Conservation (phyloP, 2,888 invertebrate genomes). For the Epistrophella euchroma region DNA sequence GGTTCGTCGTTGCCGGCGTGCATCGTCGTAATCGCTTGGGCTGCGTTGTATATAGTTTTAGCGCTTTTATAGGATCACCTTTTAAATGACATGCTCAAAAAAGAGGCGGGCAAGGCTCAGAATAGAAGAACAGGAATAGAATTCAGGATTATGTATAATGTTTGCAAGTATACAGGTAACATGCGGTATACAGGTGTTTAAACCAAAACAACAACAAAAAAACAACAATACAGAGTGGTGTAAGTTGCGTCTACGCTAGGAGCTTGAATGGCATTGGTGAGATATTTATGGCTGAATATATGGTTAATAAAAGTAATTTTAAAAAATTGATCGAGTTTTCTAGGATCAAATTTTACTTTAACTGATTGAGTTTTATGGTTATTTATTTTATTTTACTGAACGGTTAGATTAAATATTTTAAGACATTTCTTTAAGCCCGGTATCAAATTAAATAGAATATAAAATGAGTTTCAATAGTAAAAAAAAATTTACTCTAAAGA, state of each 20-base stretch:
- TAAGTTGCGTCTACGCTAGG: constrained; percentile 9
- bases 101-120: constrained; percentile 6
- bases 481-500: too few species aligned
- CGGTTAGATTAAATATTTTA: neutral
- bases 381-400: neutral
- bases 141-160: constrained; percentile 69
- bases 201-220: constrained; percentile 34
- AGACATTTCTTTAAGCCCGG: neutral
- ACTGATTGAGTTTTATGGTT: neutral
- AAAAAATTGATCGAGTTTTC: neutral
- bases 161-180: constrained; percentile 66
- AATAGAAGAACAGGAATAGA: constrained; percentile 59
- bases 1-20: neutral
- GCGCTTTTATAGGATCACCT: constrained; percentile 63
- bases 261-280: constrained; percentile 37
- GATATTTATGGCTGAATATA: constrained; percentile 69
- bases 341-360: neutral
- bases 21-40: constrained; percentile 3
- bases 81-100: constrained; percentile 40
- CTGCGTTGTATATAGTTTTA: constrained; percentile 57
- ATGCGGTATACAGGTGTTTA: constrained; percentile 62
- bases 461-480: accelerated
- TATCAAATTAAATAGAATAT: neutral
- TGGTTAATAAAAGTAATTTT: constrained; percentile 47
- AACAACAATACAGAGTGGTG: constrained; percentile 15